Base-by-base conservation (phyloP, 2,113 vertebrate genomes). In the Chlorocebus sabaeus region DNA sequence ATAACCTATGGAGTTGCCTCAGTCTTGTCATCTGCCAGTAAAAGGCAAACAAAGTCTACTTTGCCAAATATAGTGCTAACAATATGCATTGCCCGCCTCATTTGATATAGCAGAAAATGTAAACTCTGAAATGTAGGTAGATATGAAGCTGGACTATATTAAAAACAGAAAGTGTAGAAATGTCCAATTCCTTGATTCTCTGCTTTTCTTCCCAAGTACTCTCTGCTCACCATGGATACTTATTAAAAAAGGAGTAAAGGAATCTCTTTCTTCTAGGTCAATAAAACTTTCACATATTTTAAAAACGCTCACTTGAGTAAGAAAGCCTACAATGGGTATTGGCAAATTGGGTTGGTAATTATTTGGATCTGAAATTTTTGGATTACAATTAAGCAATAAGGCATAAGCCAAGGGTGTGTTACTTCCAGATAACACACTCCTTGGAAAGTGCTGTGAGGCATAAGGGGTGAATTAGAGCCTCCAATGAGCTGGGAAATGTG, bases 381-480 rank as follows among this genome's bases (percentile, higher is more conserved):
- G 96, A 96, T 98, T 98, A 90, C 95, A 98, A 98, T 98, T 98
- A 98, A 98, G 82, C 97, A 98, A 96, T 90, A 97, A 98, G 96
- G 97, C 97, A 95, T 83, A 96, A 98, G 96, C 96, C 61, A 98
- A 97, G 72, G 95, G 52, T 98, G 96, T 99, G 98, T 90, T 98
- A 88, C 93, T 98, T 95, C 18, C 96, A 99, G 98, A 98, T 99
- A 99, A 98, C 97, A 90, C 22, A 8, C 90, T 97, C 94, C 97
- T 96, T 97, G 89, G 90, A 98, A 91, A 98, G 95, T 93, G 93
- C 97, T 45, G 4, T 75, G 97, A 98, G 95, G 96, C 95, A 95
- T 97, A 96, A 98, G 90, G 83, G 98, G 95, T 8, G 18, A 98
- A 97, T 89, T 93, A 95, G 97, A 92, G 95, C 83, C 96, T 97